A percentile compares a stretch with the other conserved stretches of the same genome.
Evolutionary conservation across 2,797 vertebrate species (phyloP).

Genomic region (Myotis findleyi): DNA sequence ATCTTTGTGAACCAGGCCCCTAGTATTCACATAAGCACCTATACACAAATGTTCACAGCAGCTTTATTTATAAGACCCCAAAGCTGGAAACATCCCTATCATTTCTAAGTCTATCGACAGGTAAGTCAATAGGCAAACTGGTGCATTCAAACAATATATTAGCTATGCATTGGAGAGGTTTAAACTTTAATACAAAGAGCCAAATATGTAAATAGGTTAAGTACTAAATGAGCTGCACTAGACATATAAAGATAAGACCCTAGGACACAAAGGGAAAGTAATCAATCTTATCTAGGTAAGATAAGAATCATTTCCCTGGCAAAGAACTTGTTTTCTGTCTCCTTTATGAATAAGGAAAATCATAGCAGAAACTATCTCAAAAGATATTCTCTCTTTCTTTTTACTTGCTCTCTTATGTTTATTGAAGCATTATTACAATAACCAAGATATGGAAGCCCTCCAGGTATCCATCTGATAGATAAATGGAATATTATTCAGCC

Average conservation of each 20-base stretch:
- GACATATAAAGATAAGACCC: background rate
- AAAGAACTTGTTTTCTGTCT: constrained; percentile 5
- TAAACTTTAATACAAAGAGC: background rate
- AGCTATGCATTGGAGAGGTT: background rate
- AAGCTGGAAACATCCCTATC: background rate
- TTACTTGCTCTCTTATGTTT: too few species aligned
- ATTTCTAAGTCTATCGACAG: background rate
- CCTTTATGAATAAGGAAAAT: constrained; percentile 15
- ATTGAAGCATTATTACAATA: too few species aligned
- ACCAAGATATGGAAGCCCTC: too few species aligned
- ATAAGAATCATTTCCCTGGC: background rate
- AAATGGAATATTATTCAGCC: background rate
- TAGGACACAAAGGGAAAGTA: background rate
- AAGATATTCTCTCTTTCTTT: background rate
- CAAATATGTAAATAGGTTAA: background rate
- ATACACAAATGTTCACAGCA: background rate
- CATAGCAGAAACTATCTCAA: background rate
- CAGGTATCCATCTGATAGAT: too few species aligned
- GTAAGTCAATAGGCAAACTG: background rate
- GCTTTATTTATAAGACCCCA: background rate
- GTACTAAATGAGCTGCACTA: background rate
- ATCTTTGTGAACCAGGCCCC: too few species aligned
- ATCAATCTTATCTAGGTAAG: background rate
- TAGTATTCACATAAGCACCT: background rate
- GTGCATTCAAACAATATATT: background rate